phyloP scores from a whole-genome alignment of 2,113 vertebrate species.

The Corythornis madagascariensis region DNA sequence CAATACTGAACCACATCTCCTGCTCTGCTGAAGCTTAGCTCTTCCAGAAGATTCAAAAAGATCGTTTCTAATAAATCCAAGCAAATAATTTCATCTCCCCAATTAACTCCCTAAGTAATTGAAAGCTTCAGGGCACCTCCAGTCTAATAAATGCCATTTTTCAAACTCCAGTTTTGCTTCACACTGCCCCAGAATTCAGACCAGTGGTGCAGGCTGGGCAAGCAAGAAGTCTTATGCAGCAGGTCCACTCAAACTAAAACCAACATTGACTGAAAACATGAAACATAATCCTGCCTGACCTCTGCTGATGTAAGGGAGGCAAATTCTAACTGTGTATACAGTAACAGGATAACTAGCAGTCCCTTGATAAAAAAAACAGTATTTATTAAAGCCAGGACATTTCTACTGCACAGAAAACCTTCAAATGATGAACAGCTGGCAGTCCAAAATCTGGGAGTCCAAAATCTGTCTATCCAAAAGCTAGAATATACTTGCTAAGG shows the following conservation, averaged over 20 bases:
- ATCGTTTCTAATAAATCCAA: conserved; percentile 27
- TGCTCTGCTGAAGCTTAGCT: not conserved
- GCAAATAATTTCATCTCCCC: not conserved
- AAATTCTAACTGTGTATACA: not conserved
- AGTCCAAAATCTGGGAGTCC: not conserved
- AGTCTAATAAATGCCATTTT: not conserved
- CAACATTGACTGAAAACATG: not conserved
- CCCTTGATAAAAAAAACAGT: not conserved
- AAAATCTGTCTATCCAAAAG: not conserved
- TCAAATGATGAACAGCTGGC: not conserved
- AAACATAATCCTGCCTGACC: not conserved
- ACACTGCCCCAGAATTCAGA: not conserved
- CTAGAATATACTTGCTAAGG: not conserved
- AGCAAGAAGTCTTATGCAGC: not conserved
- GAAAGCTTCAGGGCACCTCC: not conserved
- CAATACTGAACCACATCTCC: conserved; percentile 33
- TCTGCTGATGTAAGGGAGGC: not conserved
- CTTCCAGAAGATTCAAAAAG: conserved; percentile 4
- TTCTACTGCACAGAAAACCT: not conserved
- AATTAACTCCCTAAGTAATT: not conserved
- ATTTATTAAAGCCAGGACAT: not conserved
- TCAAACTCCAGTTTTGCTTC: not conserved
- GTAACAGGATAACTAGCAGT: not conserved
- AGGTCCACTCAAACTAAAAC: not conserved
- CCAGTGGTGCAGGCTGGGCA: not conserved